Evolutionary conservation across 2,797 vertebrate genomes (phyloP), one percentile per base, ranked within the genome.

Genomic region (Lemur catta): DNA sequence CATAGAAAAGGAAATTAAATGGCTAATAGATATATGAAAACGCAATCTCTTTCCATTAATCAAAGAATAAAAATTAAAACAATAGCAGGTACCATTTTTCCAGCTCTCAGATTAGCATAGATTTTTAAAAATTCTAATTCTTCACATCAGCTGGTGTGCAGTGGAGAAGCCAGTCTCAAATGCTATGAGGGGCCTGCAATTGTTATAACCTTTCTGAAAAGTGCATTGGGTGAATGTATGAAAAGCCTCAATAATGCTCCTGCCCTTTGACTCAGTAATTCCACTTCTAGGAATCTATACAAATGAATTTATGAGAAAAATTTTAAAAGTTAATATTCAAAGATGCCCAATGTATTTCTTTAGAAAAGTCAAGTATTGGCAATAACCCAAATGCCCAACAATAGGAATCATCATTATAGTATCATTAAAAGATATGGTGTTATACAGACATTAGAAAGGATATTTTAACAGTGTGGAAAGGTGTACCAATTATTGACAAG

Each of bases 261-360:
- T 88, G 18, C 41, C 14, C 15, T 65, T 89, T 52, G 41, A 52
- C 22, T 35, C 63, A 63, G 38, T 55, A 94, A 48, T 94, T 92
- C 48, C 12, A 90, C 14, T 82, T 90, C 41, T 69, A 74, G 61
- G 43, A 89, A 24, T 84, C 35, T 46, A 72, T 71, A 65, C 59
- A 93, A 80, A 95, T 59, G 59, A 76, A 43, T 35, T 89, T 94
- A 55, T 14, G n/a, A 81, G 67, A 92, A 87, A 59, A 78, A 69
- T 69, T 90, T 89, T 63, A 50, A 78, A 89, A 84, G n/a, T 87
- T 71, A 92, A 50, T 92, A 52, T 86, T 95, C 35, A 91, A 57
- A 84, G 22, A 55, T 87, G 65, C 59, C 81, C 76, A 81, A 26
- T 84, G 50, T 72, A 67, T 50, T 86, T 89, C 26, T 48, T 71